Percentiles rank a stretch among this genome's conserved stretches.
Evolutionary conservation across 2,113 vertebrate genomes (phyloP).

Genomic region (Himantopus leucocephalus): DNA sequence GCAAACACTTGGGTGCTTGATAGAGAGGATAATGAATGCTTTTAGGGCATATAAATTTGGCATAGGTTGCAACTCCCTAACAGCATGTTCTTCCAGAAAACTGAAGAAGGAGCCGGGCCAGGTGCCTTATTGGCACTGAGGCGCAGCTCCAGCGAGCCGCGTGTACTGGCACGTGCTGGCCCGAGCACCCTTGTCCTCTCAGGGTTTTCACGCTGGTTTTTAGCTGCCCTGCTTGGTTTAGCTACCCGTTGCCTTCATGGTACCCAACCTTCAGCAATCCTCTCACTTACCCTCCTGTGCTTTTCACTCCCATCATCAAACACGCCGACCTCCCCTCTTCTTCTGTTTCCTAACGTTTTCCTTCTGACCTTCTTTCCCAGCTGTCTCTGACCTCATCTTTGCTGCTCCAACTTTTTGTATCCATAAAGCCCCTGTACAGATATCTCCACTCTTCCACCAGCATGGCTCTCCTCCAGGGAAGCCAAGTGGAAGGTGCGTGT

Average conservation of each 20-base stretch:
- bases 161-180: not conserved
- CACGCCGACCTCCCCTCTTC: not conserved
- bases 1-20: not conserved
- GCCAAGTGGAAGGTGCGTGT: fast-evolving
- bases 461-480: not conserved
- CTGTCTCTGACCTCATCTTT: not conserved
- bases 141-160: not conserved
- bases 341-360: not conserved
- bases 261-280: not conserved
- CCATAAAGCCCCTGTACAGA: not conserved
- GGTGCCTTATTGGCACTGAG: fast-evolving
- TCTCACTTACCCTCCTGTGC: not conserved
- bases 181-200: not conserved
- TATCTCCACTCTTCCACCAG: not conserved
- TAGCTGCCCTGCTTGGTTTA: not conserved
- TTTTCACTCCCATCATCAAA: not conserved
- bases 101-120: not conserved
- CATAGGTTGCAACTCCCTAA: not conserved
- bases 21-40: not conserved
- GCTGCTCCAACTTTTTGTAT: not conserved
- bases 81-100: not conserved
- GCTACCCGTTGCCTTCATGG: not conserved
- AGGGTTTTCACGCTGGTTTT: not conserved
- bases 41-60: not conserved
- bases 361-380: not conserved